Evolutionary conservation across 1,140 invertebrate genomes (phyloP), one percentile per base, ranked within the genome.

Genomic region (Drosophila novamexicana): DNA sequence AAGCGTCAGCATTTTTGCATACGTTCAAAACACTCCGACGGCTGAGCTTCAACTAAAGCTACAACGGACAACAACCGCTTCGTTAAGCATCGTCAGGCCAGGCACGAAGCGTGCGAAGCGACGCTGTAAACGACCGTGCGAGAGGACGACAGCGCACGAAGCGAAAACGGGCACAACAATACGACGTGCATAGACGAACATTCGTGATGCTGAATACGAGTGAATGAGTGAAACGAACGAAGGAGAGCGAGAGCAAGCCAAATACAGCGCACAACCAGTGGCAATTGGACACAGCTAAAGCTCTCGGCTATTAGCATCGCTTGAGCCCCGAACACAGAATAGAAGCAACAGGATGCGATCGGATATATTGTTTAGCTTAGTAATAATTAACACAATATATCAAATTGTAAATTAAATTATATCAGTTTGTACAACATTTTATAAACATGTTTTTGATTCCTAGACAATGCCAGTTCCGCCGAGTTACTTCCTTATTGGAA

Each of bases 11-110:
- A 82, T 88, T 79, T 79, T 58, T 77, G 69, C 79, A 83, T 61
- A 88, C 79, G 83, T 71, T 68, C 77, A 52, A 79, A 77, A 71
- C 83, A 77, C 73, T 83, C 77, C 83, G 84, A 83, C 83, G 84
- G 77, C 70, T 83, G 76, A 89, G 83, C 84, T 89, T 88, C 76
- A 88, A 88, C 83, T 75, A 44, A 71, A 54, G 53, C 45, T 45
- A 16, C 37, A 64, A 65, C 39, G 45, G 57, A 61, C 40, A 61
- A 63, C 37, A 40, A 39, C 6, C 70, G 45, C 57, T 73, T 73
- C 52, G 63, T 75, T 49, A 32, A 54, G 50, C 71, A 34, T 69
- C 66, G 66, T 16, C 58, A 32, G 9, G 22, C 42, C 37, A 49
- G 45, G 49, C 6, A 14, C 65, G 34, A 56, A 57, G 14, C 54